phyloP scores from a whole-genome alignment of 2,888 invertebrate species.

The Argyresthia goedartella region DNA sequence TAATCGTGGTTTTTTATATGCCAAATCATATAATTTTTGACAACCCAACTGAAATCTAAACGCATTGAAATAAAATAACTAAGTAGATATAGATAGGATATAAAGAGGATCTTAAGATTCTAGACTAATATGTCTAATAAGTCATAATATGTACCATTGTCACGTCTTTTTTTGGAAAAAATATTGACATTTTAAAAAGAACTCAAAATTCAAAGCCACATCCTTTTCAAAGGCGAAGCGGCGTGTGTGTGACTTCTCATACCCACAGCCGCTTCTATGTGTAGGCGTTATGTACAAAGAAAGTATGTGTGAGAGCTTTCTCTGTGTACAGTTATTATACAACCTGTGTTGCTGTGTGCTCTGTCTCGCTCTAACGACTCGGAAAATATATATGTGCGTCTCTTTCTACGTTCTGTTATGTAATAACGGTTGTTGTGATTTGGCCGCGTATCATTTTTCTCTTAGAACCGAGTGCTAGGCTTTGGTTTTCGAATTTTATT shows the following conservation, averaged over 20 bases:
- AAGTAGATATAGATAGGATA: no score
- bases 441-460: slow-evolving; percentile 63
- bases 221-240: slow-evolving; percentile 16
- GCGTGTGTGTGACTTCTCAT: slow-evolving; percentile 29
- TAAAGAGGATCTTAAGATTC: no score
- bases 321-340: slow-evolving; percentile 60
- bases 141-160: no score
- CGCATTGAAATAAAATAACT: no score
- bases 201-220: background rate
- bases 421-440: slow-evolving; percentile 67
- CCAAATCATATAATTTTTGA: no score
- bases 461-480: slow-evolving; percentile 26
- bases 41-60: no score
- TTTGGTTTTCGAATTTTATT: background rate
- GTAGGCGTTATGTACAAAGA: slow-evolving; percentile 43
- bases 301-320: slow-evolving; percentile 61
- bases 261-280: slow-evolving; percentile 25
- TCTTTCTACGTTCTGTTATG: slow-evolving; percentile 52
- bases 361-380: slow-evolving; percentile 37
- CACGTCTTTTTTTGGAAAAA: no score
- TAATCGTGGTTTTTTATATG: no score
- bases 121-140: no score
- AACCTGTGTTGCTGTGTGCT: slow-evolving; percentile 31
- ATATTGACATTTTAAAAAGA: background rate
- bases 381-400: slow-evolving; percentile 25